Conservation (phyloP, 2,888 invertebrate species). For the Bedellia somnulentella region DNA sequence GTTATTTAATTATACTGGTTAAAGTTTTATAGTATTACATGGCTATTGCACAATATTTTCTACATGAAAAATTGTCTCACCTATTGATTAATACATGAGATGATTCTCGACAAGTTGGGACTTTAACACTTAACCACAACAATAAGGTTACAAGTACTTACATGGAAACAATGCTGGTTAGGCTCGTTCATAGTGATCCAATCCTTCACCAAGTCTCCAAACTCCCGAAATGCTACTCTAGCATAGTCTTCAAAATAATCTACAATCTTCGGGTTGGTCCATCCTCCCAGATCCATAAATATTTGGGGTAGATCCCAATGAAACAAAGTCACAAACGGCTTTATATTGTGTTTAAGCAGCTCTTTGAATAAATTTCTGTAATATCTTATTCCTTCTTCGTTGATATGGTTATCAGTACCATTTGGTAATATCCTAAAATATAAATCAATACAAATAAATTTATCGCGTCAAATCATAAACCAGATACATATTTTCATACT, state of each 20-base stretch:
- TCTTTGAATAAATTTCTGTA: conserved; percentile 75
- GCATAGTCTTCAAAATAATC: conserved; percentile 61
- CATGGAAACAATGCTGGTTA: conserved; percentile 48
- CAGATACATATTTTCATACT: no score
- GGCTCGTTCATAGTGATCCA: conserved; percentile 83
- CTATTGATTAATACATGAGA: no score
- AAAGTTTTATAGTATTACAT: no score
- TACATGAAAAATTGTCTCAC: no score
- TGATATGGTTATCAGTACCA: conserved; percentile 67
- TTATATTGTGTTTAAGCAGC: conserved; percentile 64
- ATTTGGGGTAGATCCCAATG: conserved; percentile 63
- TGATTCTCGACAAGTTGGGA: no score
- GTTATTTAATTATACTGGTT: no score
- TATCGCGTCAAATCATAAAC: no score
- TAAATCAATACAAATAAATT: not conserved
- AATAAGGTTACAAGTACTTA: no score
- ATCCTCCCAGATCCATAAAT: conserved; percentile 53
- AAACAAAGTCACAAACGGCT: conserved; percentile 68
- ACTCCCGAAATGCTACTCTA: conserved; percentile 54
- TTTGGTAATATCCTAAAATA: conserved; percentile 65
- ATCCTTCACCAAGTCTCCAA: conserved; percentile 64
- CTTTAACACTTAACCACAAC: no score
- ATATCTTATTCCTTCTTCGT: conserved; percentile 69
- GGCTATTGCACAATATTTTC: no score
- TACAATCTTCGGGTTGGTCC: conserved; percentile 51